Percentiles rank a stretch among this genome's conserved stretches.
phyloP scores from a whole-genome alignment of 2,888 invertebrate species.

The Agrochola macilenta region DNA sequence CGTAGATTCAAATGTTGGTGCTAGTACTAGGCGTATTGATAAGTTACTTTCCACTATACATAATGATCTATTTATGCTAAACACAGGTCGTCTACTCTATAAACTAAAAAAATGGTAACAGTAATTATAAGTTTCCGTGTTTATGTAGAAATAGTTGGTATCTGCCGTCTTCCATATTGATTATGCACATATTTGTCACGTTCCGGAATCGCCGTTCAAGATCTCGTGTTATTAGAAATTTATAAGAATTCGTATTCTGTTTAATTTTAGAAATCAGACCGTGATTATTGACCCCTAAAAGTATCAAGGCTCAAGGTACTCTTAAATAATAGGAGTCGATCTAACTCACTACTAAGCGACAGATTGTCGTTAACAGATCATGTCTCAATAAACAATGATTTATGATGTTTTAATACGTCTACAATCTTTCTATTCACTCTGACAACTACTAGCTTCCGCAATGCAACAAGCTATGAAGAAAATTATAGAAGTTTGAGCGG shows the following conservation, averaged over 20 bases:
- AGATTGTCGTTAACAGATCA: constrained; percentile 9
- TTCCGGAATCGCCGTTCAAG: constrained; percentile 18
- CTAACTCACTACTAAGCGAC: neutral
- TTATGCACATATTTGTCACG: constrained; percentile 38
- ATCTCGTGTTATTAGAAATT: constrained; percentile 13
- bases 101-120: constrained; percentile 27
- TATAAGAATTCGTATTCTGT: neutral
- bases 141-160: neutral
- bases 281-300: constrained; percentile 7
- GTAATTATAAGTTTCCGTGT: constrained; percentile 24
- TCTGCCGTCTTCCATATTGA: constrained; percentile 20
- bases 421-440: constrained; percentile 24
- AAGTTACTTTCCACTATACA: constrained; percentile 20
- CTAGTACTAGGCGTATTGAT: neutral
- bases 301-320: constrained; percentile 1
- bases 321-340: neutral
- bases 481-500: constrained; percentile 8
- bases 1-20: constrained; percentile 24
- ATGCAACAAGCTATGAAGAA: constrained; percentile 31
- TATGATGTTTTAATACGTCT: constrained; percentile 44
- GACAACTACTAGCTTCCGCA: constrained; percentile 44
- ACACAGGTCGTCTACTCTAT: neutral
- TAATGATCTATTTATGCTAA: constrained; percentile 12
- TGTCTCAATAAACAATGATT: constrained; percentile 44
- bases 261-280: constrained; percentile 11